A percentile compares a stretch with the other conserved stretches of the same genome.
phyloP scores from a whole-genome alignment of 2,797 vertebrate species.

The Garrulus glandarius region DNA sequence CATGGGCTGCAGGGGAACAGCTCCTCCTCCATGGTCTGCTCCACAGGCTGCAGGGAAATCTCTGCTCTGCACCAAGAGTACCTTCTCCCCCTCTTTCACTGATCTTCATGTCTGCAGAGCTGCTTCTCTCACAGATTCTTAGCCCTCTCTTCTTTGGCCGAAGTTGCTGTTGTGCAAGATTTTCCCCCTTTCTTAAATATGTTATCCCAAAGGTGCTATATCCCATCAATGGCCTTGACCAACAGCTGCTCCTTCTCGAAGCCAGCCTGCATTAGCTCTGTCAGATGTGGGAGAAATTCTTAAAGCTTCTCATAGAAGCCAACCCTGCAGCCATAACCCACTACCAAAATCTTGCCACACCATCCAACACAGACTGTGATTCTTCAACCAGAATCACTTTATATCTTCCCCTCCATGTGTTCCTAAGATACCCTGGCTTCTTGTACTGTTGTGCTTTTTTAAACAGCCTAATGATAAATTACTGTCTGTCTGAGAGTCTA shows the following conservation, averaged over 20 bases:
- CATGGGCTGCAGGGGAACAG: not conserved
- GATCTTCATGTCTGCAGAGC: not conserved
- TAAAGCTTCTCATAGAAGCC: not conserved
- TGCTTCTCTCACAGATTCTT: not conserved
- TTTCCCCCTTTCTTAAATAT: not conserved
- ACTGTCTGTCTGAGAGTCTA: not conserved
- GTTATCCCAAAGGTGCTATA: not conserved
- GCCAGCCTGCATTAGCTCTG: not conserved
- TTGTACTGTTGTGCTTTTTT: not conserved
- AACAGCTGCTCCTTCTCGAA: not conserved
- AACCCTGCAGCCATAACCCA: rapidly evolving
- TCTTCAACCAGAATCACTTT: not conserved
- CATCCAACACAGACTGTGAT: not conserved
- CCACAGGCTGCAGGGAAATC: not conserved
- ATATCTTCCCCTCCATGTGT: not conserved
- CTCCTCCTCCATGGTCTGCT: too few species aligned
- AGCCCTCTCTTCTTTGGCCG: not conserved
- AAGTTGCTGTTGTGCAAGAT: not conserved
- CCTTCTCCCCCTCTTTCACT: not conserved
- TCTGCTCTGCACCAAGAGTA: not conserved
- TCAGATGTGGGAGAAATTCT: not conserved
- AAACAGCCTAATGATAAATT: not conserved
- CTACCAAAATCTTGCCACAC: not conserved
- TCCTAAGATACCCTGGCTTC: not conserved
- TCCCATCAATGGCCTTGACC: not conserved